Evolutionary conservation across 2,888 invertebrate genomes (phyloP).

Genomic region (Tricholauxania praeusta): DNA sequence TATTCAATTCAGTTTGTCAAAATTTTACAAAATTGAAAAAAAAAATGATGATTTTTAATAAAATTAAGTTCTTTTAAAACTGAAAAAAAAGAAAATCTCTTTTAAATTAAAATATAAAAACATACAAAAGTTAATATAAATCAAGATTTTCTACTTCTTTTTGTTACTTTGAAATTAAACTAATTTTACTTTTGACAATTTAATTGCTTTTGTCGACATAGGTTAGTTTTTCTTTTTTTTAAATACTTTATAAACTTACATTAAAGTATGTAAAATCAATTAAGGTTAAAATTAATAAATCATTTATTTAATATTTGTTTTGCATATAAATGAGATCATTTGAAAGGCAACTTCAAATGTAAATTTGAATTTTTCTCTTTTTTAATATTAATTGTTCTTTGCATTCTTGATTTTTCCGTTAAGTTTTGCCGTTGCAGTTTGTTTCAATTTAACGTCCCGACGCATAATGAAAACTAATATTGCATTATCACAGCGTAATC

Average conservation of each 20-base stretch:
- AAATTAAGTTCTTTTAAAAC: too few species aligned
- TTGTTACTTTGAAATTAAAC: constrained; percentile 1
- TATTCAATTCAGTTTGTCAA: constrained; percentile 1
- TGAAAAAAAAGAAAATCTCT: constrained; percentile 11
- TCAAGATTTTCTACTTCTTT: neutral
- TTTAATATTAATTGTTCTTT: constrained; percentile 15
- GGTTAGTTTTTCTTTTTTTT: neutral
- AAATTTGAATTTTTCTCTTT: constrained; percentile 22
- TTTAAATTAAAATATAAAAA: constrained; percentile 20
- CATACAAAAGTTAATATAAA: neutral
- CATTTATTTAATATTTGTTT: constrained; percentile 44
- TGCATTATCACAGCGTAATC: constrained; percentile 30
- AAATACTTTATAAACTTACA: constrained; percentile 27
- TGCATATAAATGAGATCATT: constrained; percentile 51
- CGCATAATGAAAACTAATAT: constrained; percentile 12
- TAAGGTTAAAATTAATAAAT: constrained; percentile 22
- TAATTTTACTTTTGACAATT: constrained; percentile 1
- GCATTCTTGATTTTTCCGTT: constrained; percentile 14
- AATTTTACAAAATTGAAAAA: constrained; percentile 12
- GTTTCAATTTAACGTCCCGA: constrained; percentile 1
- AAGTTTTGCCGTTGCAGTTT: neutral
- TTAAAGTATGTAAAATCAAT: neutral
- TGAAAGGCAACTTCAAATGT: constrained; percentile 42
- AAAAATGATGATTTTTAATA: neutral
- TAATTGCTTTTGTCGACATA: constrained; percentile 6